Percentiles rank a stretch among this genome's conserved stretches.
Evolutionary conservation across 2,888 invertebrate genomes (phyloP).

Genomic region (Lycocerus yunnanus): DNA sequence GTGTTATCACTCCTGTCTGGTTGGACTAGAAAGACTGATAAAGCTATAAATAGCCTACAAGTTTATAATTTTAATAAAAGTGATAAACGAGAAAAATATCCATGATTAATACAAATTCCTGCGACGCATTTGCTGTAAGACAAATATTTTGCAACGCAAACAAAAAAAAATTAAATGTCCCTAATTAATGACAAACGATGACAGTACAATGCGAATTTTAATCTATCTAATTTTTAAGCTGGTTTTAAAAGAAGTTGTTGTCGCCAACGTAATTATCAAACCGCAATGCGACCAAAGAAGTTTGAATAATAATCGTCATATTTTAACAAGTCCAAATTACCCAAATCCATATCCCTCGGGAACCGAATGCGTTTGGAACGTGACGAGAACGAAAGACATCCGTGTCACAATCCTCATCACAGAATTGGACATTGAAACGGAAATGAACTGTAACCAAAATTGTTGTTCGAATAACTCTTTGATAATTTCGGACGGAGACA

Average conservation of each 20-base stretch:
- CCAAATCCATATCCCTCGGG: constrained; percentile 6
- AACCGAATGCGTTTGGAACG: constrained; percentile 2
- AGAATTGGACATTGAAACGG: constrained; percentile 5
- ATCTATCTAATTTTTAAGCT: neutral
- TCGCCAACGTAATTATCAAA: neutral
- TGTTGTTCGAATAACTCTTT: neutral
- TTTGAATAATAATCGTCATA: neutral
- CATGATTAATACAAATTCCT: neutral
- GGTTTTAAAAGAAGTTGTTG: neutral
- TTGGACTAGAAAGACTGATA: neutral
- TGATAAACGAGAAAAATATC: neutral
- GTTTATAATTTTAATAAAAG: neutral
- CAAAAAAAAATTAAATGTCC: neutral
- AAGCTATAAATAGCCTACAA: neutral
- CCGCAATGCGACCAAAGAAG: neutral
- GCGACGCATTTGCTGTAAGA: neutral
- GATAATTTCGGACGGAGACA: neutral
- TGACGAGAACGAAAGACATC: neutral
- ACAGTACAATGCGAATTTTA: neutral
- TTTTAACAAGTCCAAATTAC: constrained; percentile 12
- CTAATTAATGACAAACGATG: neutral
- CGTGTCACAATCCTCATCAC: constrained; percentile 5
- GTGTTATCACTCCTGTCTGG: neutral
- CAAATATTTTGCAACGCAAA: neutral
- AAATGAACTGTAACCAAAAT: neutral